Base-by-base conservation (phyloP, 2,113 vertebrate genomes). In the Pangasianodon hypophthalmus region DNA sequence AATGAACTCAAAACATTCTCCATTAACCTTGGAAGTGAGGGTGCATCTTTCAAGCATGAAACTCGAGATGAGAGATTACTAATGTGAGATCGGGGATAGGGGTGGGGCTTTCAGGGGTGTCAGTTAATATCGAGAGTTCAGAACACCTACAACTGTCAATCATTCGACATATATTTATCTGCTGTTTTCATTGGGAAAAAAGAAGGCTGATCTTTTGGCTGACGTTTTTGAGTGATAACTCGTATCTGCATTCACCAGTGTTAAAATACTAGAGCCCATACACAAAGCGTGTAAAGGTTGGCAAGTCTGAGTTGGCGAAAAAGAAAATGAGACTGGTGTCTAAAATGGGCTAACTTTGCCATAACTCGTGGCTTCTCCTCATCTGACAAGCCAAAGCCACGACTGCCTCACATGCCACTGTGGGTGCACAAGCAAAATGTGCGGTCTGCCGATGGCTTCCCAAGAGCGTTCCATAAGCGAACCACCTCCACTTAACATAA, bases 401-500 rank as follows among this genome's bases (percentile, higher is more conserved):
- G 62, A 19, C 67, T 91, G 84, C 87, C 90, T 82, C 46, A 41
- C 60, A 19, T 81, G 52, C 89, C 29, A 44, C 85, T 87, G 79
- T 50, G 85, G 88, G 85, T 80, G 54, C 73, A 69, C 52, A 7
- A 89, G 81, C 64, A 82, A 87, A 89, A 89, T 62, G 26, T 79
- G 83, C 1, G 75, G 86, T 88, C 54, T 48, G 86, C 71, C 86
- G 52, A 86, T 69, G n/a, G 44, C 77, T 88, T 90, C 87, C 41
- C 60, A 16, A 79, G 84, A 88, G 87, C 2, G 9, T 46, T 71
- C 75, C 54, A n/a, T 88, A 84, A 46, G 62, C 62, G 75, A 52
- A 83, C 73, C 44, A 77, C 89, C 75, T 90, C 89, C 77, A 88
- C 29, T 71, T 87, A 58, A 79, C 79, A 90, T 60, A 86, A 90